Percentiles rank a stretch among this genome's conserved stretches.
Evolutionary conservation across 2,797 vertebrate genomes (phyloP).

Genomic region (Sparus aurata): DNA sequence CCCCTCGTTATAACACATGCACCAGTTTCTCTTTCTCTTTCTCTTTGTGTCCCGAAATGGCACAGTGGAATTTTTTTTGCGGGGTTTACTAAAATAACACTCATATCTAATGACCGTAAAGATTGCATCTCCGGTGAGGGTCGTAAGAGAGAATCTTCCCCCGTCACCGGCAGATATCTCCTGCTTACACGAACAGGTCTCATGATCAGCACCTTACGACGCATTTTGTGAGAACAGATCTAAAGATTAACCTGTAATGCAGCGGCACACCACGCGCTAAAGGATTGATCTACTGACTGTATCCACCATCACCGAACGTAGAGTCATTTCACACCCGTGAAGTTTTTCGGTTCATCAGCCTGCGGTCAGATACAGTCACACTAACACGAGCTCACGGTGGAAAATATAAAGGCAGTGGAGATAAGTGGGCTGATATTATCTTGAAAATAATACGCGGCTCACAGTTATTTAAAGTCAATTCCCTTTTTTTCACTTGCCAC

Average conservation of each 20-base stretch:
- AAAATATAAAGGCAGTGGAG: neutral
- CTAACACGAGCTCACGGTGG: neutral
- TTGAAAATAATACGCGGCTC: neutral
- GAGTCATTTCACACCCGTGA: neutral
- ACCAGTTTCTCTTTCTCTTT: no score
- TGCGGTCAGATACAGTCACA: neutral
- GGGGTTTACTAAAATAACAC: slow-evolving; percentile 5
- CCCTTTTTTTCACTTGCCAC: neutral
- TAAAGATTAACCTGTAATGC: neutral
- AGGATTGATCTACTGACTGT: neutral
- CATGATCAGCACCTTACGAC: no score
- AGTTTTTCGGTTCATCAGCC: neutral
- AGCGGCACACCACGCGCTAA: neutral
- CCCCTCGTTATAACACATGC: no score
- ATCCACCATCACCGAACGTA: neutral
- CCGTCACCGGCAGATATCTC: neutral
- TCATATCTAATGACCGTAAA: neutral
- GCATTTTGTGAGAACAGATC: neutral
- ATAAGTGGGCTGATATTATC: neutral
- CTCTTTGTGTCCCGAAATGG: neutral
- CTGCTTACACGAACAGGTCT: neutral
- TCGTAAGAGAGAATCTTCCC: slow-evolving; percentile 1
- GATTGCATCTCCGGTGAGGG: slow-evolving; percentile 4
- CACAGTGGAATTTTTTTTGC: neutral
- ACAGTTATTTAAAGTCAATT: neutral